phyloP scores from a whole-genome alignment of 2,113 vertebrate species.

The Prionailurus viverrinus region DNA sequence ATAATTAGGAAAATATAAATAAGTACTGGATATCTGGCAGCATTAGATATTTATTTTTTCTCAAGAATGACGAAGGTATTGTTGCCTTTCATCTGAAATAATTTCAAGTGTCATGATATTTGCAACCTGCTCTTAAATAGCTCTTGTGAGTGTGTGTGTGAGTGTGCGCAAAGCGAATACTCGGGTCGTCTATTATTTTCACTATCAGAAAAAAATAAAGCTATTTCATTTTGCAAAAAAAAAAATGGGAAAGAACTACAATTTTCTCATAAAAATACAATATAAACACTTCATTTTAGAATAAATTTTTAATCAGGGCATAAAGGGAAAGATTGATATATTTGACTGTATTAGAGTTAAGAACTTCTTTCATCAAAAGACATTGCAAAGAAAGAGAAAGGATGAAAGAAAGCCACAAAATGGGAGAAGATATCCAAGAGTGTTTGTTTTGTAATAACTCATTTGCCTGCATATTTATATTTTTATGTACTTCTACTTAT shows the following conservation, averaged over 20 bases:
- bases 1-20: background rate
- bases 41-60: background rate
- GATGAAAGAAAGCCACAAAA: background rate
- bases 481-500: background rate
- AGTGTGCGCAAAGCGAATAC: background rate
- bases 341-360: slow-evolving; percentile 47
- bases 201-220: background rate
- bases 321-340: background rate
- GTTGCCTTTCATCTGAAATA: background rate
- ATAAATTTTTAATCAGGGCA: slow-evolving; percentile 3
- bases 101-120: background rate
- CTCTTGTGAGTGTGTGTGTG: background rate
- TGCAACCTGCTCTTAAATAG: background rate
- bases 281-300: background rate
- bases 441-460: background rate
- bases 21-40: background rate
- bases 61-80: background rate
- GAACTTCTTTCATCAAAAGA: slow-evolving; percentile 27
- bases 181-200: background rate
- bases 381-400: background rate
- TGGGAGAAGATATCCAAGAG: background rate
- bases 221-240: background rate
- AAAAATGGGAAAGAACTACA: background rate
- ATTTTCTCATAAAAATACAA: slow-evolving; percentile 25
- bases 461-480: background rate